These are phyloP conservation scores for Chrysomela aeneicollis DNA, from an alignment of 2,888 invertebrate genomes.

Conservation along the genomic window DNA sequence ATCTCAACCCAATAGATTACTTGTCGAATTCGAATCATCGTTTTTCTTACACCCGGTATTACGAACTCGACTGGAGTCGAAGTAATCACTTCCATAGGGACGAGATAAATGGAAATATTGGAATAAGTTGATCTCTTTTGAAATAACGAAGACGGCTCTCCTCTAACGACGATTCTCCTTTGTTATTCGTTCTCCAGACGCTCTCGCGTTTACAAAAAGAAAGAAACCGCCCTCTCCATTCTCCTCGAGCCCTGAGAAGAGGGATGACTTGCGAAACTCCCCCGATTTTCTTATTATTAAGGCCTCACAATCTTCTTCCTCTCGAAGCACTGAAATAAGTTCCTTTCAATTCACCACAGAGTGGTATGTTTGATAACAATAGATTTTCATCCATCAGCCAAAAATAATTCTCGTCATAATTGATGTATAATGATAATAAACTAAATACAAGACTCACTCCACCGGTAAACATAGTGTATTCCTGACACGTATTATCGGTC, in stretches of 20 bases:
- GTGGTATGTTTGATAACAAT: too few relatives aligned
- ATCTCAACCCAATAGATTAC: too few relatives aligned
- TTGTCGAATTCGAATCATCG: too few relatives aligned
- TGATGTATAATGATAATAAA: too few relatives aligned
- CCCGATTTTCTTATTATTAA: conserved; percentile 12
- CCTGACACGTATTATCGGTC: too few relatives aligned
- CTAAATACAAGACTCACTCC: too few relatives aligned
- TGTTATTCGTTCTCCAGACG: conserved; percentile 58
- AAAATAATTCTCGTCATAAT: too few relatives aligned
- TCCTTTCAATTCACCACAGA: too few relatives aligned
- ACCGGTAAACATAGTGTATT: too few relatives aligned
- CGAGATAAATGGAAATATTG: background rate
- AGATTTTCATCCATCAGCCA: too few relatives aligned
- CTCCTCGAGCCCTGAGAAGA: conserved; percentile 32
- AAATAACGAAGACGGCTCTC: background rate
- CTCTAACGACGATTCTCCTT: conserved; percentile 44
- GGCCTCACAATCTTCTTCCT: background rate
- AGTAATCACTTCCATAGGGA: background rate
- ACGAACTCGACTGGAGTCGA: too few relatives aligned
- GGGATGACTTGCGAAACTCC: conserved; percentile 9
- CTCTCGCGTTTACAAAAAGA: conserved; percentile 54
- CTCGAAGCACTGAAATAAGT: background rate
- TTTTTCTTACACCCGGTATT: too few relatives aligned
- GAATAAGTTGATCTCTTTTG: conserved; percentile 1
- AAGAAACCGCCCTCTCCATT: conserved; percentile 43